Conservation (phyloP, 2,113 vertebrate genomes). For the Amphiprion ocellaris region DNA sequence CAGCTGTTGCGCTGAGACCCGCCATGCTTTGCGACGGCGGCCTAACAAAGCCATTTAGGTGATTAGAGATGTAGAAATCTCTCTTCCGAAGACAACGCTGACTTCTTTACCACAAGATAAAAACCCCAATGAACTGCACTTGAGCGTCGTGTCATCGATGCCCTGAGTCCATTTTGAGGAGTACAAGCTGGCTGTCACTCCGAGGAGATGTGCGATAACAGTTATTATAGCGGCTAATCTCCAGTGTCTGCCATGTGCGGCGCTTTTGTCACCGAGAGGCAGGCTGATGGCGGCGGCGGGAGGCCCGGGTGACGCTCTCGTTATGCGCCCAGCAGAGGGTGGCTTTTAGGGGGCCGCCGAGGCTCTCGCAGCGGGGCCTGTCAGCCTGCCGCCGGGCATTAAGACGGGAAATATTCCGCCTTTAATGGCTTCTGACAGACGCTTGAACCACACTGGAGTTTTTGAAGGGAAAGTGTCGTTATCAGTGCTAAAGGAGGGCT, state of each 20-base stretch:
- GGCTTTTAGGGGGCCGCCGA: constrained; percentile 47
- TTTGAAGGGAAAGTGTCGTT: constrained; percentile 28
- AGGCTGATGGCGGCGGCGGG: constrained; percentile 18
- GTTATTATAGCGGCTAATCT: constrained; percentile 46
- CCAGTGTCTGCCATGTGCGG: constrained; percentile 31
- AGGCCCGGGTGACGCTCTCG: constrained; percentile 23
- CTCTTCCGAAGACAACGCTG: background rate
- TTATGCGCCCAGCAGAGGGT: constrained; percentile 61
- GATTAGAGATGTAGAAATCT: constrained; percentile 12
- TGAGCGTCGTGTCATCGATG: background rate
- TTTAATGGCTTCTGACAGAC: constrained; percentile 62
- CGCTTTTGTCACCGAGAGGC: constrained; percentile 13
- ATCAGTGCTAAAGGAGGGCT: background rate
- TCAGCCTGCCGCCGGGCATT: constrained; percentile 42
- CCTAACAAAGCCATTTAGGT: background rate
- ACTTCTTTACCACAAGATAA: background rate
- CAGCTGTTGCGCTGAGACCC: background rate
- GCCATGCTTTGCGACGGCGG: background rate
- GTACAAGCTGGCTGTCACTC: background rate
- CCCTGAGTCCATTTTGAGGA: constrained; percentile 7
- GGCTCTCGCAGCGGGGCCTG: constrained; percentile 38
- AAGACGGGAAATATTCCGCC: constrained; percentile 20
- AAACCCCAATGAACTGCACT: background rate
- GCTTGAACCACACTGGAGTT: constrained; percentile 15
- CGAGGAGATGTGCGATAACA: constrained; percentile 30